Conservation (phyloP, 2,113 vertebrate species). For the Dolichallabes microphthalmus region DNA sequence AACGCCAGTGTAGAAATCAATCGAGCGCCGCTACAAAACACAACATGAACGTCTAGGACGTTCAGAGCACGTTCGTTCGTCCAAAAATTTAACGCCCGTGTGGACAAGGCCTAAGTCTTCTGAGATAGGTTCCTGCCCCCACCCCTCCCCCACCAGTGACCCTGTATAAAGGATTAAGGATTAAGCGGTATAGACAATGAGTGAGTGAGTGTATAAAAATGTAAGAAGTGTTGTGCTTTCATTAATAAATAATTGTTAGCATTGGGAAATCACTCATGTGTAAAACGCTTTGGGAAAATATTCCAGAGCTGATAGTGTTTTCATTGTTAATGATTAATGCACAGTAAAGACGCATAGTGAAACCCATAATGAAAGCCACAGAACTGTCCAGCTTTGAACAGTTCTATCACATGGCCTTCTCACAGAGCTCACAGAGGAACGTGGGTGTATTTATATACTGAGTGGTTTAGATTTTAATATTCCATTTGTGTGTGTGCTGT, state of each 20-base stretch:
- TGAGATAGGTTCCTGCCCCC: too few relatives aligned
- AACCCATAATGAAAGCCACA: not conserved
- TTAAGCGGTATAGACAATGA: too few relatives aligned
- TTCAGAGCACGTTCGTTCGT: too few relatives aligned
- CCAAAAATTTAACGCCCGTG: too few relatives aligned
- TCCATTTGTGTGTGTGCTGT: constrained; percentile 21
- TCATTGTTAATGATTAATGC: not conserved
- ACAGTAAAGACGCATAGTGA: not conserved
- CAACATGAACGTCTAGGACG: too few relatives aligned
- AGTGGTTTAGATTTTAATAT: constrained; percentile 51
- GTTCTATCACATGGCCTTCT: not conserved
- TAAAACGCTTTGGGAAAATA: not conserved
- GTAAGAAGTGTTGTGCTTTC: not conserved
- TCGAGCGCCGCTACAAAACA: too few relatives aligned
- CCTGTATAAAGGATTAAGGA: too few relatives aligned
- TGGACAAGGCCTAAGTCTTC: too few relatives aligned
- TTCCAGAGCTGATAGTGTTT: not conserved
- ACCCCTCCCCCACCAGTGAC: too few relatives aligned
- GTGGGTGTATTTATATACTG: not conserved
- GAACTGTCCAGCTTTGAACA: not conserved
- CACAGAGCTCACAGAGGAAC: not conserved
- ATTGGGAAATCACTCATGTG: not conserved
- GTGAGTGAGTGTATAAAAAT: not conserved
- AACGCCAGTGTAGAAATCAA: too few relatives aligned
- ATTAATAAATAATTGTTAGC: not conserved